Evolutionary conservation across 2,797 vertebrate species (phyloP), one percentile per base, ranked within the genome.

Genomic region (Cetoscarus ocellatus): DNA sequence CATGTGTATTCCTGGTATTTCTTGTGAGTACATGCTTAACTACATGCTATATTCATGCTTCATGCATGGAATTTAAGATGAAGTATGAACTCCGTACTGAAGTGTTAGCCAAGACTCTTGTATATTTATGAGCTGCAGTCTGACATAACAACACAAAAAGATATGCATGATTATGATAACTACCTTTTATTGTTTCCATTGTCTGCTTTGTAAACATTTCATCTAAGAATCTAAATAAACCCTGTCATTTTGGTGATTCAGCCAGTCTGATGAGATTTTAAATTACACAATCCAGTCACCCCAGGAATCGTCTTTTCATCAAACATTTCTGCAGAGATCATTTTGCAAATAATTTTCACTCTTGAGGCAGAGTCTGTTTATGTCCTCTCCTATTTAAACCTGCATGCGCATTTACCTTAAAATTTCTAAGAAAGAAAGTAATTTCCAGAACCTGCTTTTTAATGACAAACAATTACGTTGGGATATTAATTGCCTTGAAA

Each of bases 401-500:
- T 50, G 53, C 57, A 64, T 68, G 49, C 54, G 53, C 34, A 40
- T 34, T 13, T 11, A 10, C 70, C 9, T 0, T 50, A 8, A 7
- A 65, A 17, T 4, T 11, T 17, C 39, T 59, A 42, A 45, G 39
- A 48, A 19, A 12, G 5, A 45, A 62, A 39, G 40, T 57, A 19
- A 43, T 60, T 67, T 49, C 49, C 40, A 44, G 45, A 53, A 55
- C n/a, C 52, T 62, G n/a, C 44, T 44, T 61, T 64, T 64, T 19
- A 19, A 36, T n/a, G 9, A 15, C 35, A 70, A 65, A 79, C 64
- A 79, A 72, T 75, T 55, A 57, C 45, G n/a, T 43, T 27, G 67
- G 58, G 70, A 70, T 83, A 87, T 75, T 69, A 84, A 84, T 83
- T 82, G 77, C 70, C 59, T 59, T 45, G 67, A 75, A 80, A 90